These are phyloP conservation scores for Crax fasciolata DNA, from an alignment of 2,797 vertebrate species.

Conservation along the genomic window DNA sequence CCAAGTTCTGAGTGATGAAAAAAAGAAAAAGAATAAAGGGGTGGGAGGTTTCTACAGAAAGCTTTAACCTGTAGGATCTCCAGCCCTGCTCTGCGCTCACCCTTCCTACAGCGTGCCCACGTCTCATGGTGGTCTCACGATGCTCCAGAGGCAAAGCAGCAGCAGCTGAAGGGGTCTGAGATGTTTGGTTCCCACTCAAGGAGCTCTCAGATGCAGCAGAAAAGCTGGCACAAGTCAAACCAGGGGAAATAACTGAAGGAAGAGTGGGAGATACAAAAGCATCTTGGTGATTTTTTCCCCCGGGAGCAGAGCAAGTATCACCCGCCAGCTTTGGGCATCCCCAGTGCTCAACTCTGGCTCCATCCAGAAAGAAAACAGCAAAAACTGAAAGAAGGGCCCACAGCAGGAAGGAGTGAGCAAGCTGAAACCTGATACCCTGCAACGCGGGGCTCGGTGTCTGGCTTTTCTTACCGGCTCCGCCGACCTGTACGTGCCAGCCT, in stretches of 20 bases:
- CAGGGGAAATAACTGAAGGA: not conserved
- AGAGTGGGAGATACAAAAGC: not conserved
- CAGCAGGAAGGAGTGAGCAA: conserved; percentile 48
- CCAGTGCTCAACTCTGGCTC: not conserved
- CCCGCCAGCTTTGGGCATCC: conserved; percentile 51
- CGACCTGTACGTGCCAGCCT: conserved; percentile 72
- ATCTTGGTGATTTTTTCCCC: not conserved
- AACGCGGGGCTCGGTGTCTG: conserved; percentile 47
- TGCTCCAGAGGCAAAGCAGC: not conserved
- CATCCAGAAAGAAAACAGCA: conserved; percentile 7
- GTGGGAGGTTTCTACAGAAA: not conserved
- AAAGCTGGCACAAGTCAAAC: not conserved
- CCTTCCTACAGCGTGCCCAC: not conserved
- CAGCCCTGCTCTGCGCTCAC: not conserved
- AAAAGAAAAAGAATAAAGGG: not conserved
- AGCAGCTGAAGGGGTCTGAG: not conserved
- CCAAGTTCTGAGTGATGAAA: not conserved
- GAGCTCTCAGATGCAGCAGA: not conserved
- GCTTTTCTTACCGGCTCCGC: conserved; percentile 64
- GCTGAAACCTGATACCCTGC: conserved; percentile 74
- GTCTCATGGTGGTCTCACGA: not conserved
- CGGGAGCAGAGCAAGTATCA: not conserved
- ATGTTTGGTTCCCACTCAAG: not conserved
- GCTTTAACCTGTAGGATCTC: conserved; percentile 29
- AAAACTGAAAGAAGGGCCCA: not conserved